Evolutionary conservation across 2,888 invertebrate genomes (phyloP), one percentile per base, ranked within the genome.

Genomic region (Zhuqinia jingwanae): DNA sequence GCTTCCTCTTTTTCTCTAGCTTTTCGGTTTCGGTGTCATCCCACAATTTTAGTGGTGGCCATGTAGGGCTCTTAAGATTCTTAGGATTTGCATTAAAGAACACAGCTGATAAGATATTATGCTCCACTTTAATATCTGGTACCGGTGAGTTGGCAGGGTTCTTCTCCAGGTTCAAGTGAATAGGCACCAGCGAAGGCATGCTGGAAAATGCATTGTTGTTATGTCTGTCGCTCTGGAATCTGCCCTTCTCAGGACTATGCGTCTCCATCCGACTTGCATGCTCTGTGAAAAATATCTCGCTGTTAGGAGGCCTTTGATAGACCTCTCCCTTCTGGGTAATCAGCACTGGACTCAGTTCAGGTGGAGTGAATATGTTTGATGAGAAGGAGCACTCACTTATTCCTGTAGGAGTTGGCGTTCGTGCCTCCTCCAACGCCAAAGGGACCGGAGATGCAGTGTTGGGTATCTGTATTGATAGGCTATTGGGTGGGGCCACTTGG

Each of bases 51-150:
- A 17, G 25, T 5, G 1, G 50, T 20, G 76, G 76, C 56, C 76
- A 76, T n/a, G 56, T 36, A 17, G 58, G 76, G 10, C 58, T 58
- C 58, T 76, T 76, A n/a, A n/a, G n/a, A n/a, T n/a, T n/a, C n/a
- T n/a, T n/a, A 5, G 36, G 36, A 27, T 17, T 45, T 2, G 75
- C 5, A 8, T 22, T 27, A 15, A 60, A 60, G 30, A 27, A 27
- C 30, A 27, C 5, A 8, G 3, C 5, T 6, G 50, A n/a, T n/a
- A n/a, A n/a, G 15, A 13, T 42, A 8, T 50, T 50, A n/a, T 50
- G 50, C 8, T 50, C 13, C 13, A 3, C 15, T 50, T n/a, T n/a
- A n/a, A 50, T 2, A n/a, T n/a, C n/a, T n/a, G n/a, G n/a, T 42
- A 20, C 47, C 17, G 65, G 42, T 11, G 1, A 1, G 47, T 47